Percentiles rank a stretch among this genome's conserved stretches.
Conservation (phyloP, 2,797 vertebrate species). For the Perodicticus potto region DNA sequence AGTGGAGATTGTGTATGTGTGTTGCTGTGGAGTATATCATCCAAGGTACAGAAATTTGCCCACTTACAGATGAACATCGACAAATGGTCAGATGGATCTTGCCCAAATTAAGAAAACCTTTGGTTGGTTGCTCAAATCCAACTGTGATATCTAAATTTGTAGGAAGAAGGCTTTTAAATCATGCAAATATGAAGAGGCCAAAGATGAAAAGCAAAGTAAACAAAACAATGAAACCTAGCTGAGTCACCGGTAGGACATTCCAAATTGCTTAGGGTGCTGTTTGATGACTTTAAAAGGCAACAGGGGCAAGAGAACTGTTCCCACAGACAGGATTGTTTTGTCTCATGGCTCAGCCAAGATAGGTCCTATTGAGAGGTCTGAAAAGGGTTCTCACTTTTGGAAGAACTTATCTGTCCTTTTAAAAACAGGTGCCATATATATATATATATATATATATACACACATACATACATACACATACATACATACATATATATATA, state of each 20-base stretch:
- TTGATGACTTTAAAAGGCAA: slow-evolving; percentile 52
- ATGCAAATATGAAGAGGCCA: neutral
- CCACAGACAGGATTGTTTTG: neutral
- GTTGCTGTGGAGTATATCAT: neutral
- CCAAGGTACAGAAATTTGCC: neutral
- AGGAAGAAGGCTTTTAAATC: slow-evolving; percentile 12
- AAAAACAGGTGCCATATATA: too few relatives aligned
- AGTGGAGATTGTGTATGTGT: neutral
- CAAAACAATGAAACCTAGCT: slow-evolving; percentile 23
- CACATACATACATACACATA: too few relatives aligned
- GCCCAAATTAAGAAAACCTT: neutral
- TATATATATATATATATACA: too few relatives aligned
- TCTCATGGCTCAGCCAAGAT: slow-evolving; percentile 23
- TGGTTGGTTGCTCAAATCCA: neutral
- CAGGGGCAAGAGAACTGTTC: neutral
- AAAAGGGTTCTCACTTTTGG: neutral
- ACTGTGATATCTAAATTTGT: neutral
- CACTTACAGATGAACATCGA: neutral
- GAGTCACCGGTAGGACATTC: neutral
- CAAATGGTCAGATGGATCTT: neutral
- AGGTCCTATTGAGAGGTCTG: neutral
- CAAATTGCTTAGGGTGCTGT: neutral
- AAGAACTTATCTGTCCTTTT: neutral
- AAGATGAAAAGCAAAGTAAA: slow-evolving; percentile 46
- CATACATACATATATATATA: too few relatives aligned